These are phyloP conservation scores for Clarias macrocephalus DNA, from an alignment of 2,113 vertebrate species.

Conservation along the genomic window DNA sequence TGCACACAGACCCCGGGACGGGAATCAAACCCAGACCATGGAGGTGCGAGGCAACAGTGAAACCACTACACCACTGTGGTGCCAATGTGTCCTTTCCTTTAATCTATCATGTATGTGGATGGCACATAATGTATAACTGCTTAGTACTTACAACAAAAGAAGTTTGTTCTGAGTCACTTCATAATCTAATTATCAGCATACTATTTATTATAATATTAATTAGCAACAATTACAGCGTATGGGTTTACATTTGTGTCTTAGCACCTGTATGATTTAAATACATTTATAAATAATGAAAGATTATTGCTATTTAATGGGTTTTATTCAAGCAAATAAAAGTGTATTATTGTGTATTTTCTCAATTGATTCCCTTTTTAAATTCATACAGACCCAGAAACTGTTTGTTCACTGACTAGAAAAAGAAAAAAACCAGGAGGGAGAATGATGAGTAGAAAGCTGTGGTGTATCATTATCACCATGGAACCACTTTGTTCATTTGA, in stretches of 20 bases:
- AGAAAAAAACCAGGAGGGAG: conserved; percentile 16
- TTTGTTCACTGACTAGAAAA: conserved; percentile 28
- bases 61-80: too few relatives aligned
- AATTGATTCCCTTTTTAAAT: too few relatives aligned
- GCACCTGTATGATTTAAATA: background rate
- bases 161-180: too few relatives aligned
- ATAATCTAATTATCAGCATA: background rate
- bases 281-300: background rate
- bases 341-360: background rate
- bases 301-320: background rate
- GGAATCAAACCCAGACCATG: too few relatives aligned
- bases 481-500: background rate
- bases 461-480: conserved; percentile 41
- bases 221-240: background rate
- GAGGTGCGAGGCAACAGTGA: too few relatives aligned
- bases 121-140: background rate
- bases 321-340: background rate
- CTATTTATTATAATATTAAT: background rate
- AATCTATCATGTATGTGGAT: background rate
- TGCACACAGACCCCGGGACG: too few relatives aligned
- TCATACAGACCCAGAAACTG: background rate
- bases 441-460: conserved; percentile 16
- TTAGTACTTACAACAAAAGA: background rate
- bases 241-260: background rate
- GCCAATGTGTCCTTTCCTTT: too few relatives aligned